Percentiles rank a stretch among this genome's conserved stretches.
phyloP scores from a whole-genome alignment of 2,888 invertebrate genomes.

The Charanyca ferruginea region DNA sequence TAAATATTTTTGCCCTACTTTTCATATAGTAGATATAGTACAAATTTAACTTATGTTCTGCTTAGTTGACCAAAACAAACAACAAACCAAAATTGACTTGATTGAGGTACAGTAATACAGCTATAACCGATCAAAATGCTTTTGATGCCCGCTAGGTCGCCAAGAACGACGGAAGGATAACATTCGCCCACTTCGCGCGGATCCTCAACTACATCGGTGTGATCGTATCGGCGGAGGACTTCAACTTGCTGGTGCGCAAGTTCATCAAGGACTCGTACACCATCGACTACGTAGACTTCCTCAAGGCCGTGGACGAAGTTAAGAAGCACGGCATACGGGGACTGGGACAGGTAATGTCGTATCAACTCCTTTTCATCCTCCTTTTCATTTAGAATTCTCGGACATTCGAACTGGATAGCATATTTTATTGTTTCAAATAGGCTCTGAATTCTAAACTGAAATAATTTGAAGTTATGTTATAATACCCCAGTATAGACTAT shows the following conservation, averaged over 20 bases:
- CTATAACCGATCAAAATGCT: no score
- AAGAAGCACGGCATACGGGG: constrained; percentile 90
- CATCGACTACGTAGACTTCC: constrained; percentile 94
- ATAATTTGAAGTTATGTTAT: no score
- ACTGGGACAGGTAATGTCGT: constrained; percentile 88
- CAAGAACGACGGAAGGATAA: constrained; percentile 94
- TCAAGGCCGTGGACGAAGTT: constrained; percentile 93
- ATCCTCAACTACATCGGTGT: constrained; percentile 94
- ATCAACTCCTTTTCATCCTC: no score
- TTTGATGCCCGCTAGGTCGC: constrained; percentile 89
- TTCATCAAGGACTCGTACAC: constrained; percentile 95
- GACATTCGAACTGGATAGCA: no score
- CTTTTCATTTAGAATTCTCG: no score
- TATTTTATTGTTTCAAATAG: no score
- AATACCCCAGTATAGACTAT: no score
- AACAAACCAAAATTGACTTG: not conserved
- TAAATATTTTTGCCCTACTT: no score
- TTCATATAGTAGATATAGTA: no score
- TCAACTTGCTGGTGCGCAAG: constrained; percentile 93
- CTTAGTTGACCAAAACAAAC: no score
- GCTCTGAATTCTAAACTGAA: no score
- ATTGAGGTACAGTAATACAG: not conserved
- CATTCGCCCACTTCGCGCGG: constrained; percentile 94
- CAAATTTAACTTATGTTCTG: no score
- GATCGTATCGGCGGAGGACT: constrained; percentile 93